Conservation (phyloP, 1,140 invertebrate species). For the Bradynema listronoti region DNA sequence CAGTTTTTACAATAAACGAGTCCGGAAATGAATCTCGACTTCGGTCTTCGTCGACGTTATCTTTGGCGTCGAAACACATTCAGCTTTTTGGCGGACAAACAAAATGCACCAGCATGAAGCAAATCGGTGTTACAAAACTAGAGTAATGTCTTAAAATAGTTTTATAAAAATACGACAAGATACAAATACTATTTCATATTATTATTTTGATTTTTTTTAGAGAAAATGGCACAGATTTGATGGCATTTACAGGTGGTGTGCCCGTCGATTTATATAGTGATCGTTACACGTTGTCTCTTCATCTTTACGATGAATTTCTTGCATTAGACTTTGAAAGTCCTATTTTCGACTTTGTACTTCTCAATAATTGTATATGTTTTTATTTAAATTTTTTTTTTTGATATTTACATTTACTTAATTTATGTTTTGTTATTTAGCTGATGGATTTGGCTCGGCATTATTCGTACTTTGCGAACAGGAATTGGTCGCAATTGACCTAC, state of each 20-base stretch:
- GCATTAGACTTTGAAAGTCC: conserved; percentile 33
- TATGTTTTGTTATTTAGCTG: background rate
- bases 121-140: too few relatives aligned
- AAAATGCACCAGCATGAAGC: too few relatives aligned
- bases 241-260: conserved; percentile 26
- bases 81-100: too few relatives aligned
- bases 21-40: conserved; percentile 1
- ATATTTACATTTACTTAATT: background rate
- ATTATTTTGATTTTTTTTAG: conserved; percentile 7
- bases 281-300: conserved; percentile 18
- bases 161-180: too few relatives aligned
- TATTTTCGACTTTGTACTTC: conserved; percentile 31
- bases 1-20: conserved; percentile 1
- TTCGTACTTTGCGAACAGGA: conserved; percentile 39
- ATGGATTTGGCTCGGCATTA: conserved; percentile 14
- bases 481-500: conserved; percentile 34
- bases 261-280: conserved; percentile 22
- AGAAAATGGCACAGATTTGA: conserved; percentile 18
- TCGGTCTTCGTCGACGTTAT: too few relatives aligned
- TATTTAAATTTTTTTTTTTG: background rate
- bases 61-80: too few relatives aligned
- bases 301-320: conserved; percentile 14
- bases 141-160: too few relatives aligned
- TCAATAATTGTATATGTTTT: conserved; percentile 2
- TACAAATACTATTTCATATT: too few relatives aligned